Evolutionary conservation across 2,888 invertebrate genomes (phyloP).

Genomic region (Andrena haemorrhoa): DNA sequence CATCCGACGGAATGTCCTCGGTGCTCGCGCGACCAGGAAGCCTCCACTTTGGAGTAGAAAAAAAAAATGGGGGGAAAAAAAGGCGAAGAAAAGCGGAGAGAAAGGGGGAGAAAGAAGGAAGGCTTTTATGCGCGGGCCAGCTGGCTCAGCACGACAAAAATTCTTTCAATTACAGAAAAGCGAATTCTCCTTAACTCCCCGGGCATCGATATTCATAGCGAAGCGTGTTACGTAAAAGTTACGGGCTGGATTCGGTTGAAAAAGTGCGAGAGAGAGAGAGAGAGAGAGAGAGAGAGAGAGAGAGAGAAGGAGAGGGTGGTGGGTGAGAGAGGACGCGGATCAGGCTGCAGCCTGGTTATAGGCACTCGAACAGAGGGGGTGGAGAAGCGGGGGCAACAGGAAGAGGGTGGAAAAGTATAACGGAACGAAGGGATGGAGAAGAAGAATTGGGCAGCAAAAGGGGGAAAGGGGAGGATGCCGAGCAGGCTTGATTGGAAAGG

Average conservation of each 20-base stretch:
- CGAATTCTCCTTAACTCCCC: constrained; percentile 74
- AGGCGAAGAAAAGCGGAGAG: constrained; percentile 11
- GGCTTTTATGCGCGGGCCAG: constrained; percentile 77
- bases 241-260: constrained; percentile 58
- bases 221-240: constrained; percentile 78
- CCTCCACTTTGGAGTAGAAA: constrained; percentile 17
- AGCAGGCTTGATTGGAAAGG: constrained; percentile 80
- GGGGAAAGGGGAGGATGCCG: constrained; percentile 44
- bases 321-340: constrained; percentile 69
- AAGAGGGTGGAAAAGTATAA: constrained; percentile 69
- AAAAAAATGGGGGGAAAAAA: too few relatives aligned
- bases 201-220: constrained; percentile 81
- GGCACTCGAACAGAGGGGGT: constrained; percentile 61
- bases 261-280: constrained; percentile 7
- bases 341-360: constrained; percentile 67
- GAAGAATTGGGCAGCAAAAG: constrained; percentile 69
- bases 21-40: constrained; percentile 40
- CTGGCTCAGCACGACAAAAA: constrained; percentile 77
- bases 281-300: background rate
- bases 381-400: constrained; percentile 48
- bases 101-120: constrained; percentile 28
- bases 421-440: constrained; percentile 69
- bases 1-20: constrained; percentile 45
- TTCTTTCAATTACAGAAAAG: constrained; percentile 81
- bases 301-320: constrained; percentile 18